Percentiles rank a stretch among this genome's conserved stretches.
Evolutionary conservation across 2,888 invertebrate genomes (phyloP).

Genomic region (Himalopsyche anomala): DNA sequence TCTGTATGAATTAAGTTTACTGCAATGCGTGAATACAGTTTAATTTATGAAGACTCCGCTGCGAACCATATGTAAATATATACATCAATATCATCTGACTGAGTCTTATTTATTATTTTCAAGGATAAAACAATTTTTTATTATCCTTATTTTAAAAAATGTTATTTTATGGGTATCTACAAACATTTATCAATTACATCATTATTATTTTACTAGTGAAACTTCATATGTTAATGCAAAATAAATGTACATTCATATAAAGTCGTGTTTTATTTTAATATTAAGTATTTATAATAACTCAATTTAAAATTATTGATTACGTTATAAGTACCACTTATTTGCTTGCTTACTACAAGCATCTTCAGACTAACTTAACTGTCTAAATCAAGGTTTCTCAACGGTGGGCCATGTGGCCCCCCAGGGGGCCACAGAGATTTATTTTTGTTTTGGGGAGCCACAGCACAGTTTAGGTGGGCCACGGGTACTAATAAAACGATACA

Average conservation of each 20-base stretch:
- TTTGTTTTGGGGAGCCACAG: no score
- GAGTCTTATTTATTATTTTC: conserved; percentile 30
- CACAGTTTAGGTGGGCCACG: no score
- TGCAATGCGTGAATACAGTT: conserved; percentile 21
- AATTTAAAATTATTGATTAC: no score
- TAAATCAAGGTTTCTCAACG: no score
- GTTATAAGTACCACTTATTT: no score
- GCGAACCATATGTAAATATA: conserved; percentile 22
- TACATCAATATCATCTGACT: conserved; percentile 22
- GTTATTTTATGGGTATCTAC: conserved; percentile 15
- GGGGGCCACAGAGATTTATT: no score
- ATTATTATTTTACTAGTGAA: conserved; percentile 38
- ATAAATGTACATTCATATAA: conserved; percentile 54
- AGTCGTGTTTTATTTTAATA: background rate
- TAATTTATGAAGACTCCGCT: conserved; percentile 10
- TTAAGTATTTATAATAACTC: no score
- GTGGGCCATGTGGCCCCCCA: no score
- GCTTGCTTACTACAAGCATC: no score
- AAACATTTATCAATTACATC: conserved; percentile 3
- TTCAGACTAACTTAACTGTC: no score
- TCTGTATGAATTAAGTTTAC: conserved; percentile 11
- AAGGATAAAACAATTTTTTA: background rate
- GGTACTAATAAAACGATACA: no score
- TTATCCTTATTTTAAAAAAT: background rate
- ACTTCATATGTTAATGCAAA: conserved; percentile 51